phyloP scores from a whole-genome alignment of 2,113 vertebrate genomes.

The Candoia aspera region DNA sequence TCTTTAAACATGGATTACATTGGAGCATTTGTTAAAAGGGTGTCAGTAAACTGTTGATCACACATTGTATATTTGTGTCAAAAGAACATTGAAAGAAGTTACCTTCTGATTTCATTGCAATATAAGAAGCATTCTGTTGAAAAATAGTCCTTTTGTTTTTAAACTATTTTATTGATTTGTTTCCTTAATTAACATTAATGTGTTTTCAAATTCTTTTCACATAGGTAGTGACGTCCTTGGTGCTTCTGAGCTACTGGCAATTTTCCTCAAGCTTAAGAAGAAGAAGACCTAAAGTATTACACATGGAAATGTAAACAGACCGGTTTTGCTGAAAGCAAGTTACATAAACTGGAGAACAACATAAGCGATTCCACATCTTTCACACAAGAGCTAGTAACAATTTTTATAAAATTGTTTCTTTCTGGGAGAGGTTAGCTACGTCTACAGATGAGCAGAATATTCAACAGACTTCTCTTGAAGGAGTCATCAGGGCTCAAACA shows the following conservation, averaged over 20 bases:
- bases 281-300: slow-evolving; percentile 39
- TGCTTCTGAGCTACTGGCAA: slow-evolving; percentile 48
- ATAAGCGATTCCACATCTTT: background rate
- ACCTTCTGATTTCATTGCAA: background rate
- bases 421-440: slow-evolving; percentile 3
- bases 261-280: slow-evolving; percentile 37
- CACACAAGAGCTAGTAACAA: background rate
- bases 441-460: slow-evolving; percentile 21
- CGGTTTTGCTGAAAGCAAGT: slow-evolving; percentile 37
- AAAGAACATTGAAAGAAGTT: background rate
- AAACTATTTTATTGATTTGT: background rate
- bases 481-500: slow-evolving; percentile 38
- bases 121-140: background rate
- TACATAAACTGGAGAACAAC: slow-evolving; percentile 37
- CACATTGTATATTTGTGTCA: background rate
- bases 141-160: background rate
- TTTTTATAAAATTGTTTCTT: slow-evolving; percentile 9
- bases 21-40: background rate
- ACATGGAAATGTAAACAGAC: slow-evolving; percentile 45
- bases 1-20: background rate
- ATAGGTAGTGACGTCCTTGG: slow-evolving; percentile 54
- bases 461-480: slow-evolving; percentile 6
- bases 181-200: background rate
- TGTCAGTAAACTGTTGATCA: background rate
- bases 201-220: slow-evolving; percentile 17